Evolutionary conservation across 1,140 invertebrate genomes (phyloP).

Genomic region (Paramacrobiotus metropolitanus): DNA sequence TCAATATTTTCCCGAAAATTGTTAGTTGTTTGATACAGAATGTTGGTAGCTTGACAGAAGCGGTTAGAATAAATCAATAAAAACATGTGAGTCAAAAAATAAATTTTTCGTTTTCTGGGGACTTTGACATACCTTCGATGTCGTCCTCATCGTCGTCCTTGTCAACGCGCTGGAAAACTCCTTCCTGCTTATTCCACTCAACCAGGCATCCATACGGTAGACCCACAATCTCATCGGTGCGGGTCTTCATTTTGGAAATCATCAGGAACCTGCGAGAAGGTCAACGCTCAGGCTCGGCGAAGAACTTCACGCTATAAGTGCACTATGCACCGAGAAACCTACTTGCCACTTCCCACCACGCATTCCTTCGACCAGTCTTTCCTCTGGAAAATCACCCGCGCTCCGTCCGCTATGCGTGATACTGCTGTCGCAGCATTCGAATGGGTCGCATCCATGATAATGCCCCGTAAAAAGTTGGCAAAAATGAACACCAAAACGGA

Average conservation of each 20-base stretch:
- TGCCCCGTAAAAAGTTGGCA: background rate
- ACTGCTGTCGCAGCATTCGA: background rate
- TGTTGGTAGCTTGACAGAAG: background rate
- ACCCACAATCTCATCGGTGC: background rate
- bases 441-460: background rate
- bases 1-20: background rate
- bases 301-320: no score
- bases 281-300: no score
- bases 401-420: background rate
- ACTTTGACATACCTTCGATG: background rate
- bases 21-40: background rate
- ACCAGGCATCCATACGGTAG: background rate
- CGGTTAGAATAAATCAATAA: background rate
- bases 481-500: background rate
- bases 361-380: background rate
- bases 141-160: background rate
- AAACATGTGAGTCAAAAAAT: background rate
- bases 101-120: background rate
- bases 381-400: background rate
- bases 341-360: background rate
- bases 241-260: background rate
- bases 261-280: background rate
- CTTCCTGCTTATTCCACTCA: background rate
- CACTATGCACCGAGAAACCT: background rate
- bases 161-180: background rate